Evolutionary conservation across 1,140 invertebrate genomes (phyloP), one percentile per base, ranked within the genome.

Genomic region (Lamellibrachia luymesi): DNA sequence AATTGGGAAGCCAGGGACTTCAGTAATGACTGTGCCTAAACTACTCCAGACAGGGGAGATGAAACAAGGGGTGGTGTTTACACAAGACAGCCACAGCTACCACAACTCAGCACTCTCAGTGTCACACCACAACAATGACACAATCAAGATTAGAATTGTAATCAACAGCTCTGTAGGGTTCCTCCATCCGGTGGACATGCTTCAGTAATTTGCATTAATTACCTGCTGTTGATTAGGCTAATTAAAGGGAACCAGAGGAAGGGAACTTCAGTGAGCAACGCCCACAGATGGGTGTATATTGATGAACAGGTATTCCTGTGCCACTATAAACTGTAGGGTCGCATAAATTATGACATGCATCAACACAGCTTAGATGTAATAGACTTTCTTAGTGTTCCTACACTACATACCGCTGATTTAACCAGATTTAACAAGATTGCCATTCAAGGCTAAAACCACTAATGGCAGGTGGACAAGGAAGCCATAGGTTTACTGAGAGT

Each of bases 131-230:
- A 80, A 80, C 64, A 80, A 80, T 80, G 64, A 80, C 64, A 80
- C 64, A 80, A 80, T 80, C 64, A 80, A 80, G 64, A 80, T 80
- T 80, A 80, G 64, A 80, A 80, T 80, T 80, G 64, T 80, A 80
- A 80, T 80, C 64, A 80, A 80, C 64, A 80, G 64, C 64, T 80
- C 64, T 80, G 13, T 10, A 80, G 64, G 64, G 64, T 80, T 80
- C 64, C 64, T 10, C 64, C 64, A 80, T 80, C 64, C 64, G 64
- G 64, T 22, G 8, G 64, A 22, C 64, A 80, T 4, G 64, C 64
- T 80, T 17, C 64, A 80, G 6, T 22, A 22, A 80, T 22, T 80
- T 80, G 64, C 64, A 80, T 80, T 80, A 80, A 80, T 80, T 80
- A 80, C 64, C 64, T 22, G 8, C 64, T 80, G 64, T 22, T 80